Evolutionary conservation across 2,888 invertebrate species (phyloP), one percentile per base, ranked within the genome.

Genomic region (Mylabris sibirica): DNA sequence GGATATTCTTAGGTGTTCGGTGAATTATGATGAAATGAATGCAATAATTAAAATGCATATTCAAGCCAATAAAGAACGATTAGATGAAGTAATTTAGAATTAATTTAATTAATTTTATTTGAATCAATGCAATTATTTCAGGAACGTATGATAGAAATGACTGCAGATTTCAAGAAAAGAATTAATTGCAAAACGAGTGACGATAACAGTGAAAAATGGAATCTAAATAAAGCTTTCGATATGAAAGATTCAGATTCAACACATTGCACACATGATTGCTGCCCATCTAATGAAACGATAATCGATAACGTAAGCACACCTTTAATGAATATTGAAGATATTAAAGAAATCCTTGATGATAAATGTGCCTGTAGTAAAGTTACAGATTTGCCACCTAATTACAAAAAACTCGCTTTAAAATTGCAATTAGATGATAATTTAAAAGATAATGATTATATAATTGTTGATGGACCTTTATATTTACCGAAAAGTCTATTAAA

Each of bases 1-100:
- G 76, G 89, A 89, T 74, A 88, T 89, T 69, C 85, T 89, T 60
- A 78, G 83, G 41, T 85, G 86, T 76, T 87, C 87, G 65, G 81
- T 87, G 26, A 88, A 85, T 1, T 87, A 88, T 74, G 82, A 84
- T 62, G 87, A 88, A 71, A 83, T 90, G 67, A 83, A 85, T 72
- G 81, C 81, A 63, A 84, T 89, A 2, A 88, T 89, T 71, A 83
- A 85, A 60, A 84, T 84, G 65, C 89, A 89, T 75, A 78, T 88
- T 1, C 82, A 86, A 72, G 85, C 84, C 38, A 87, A 88, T 76
- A 84, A 82, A 70, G 79, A 80, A 34, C 75, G 81, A 70, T 78
- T 89, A 60, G 80, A 87, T 71, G 79, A 81, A 84, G 89, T 89
- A 81, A 78, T n/a, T n/a, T n/a, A n/a, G n/a, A n/a, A n/a, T 65